Percentiles rank a stretch among this genome's conserved stretches.
phyloP scores from a whole-genome alignment of 1,140 invertebrate species.

The Pteromalus puparum region DNA sequence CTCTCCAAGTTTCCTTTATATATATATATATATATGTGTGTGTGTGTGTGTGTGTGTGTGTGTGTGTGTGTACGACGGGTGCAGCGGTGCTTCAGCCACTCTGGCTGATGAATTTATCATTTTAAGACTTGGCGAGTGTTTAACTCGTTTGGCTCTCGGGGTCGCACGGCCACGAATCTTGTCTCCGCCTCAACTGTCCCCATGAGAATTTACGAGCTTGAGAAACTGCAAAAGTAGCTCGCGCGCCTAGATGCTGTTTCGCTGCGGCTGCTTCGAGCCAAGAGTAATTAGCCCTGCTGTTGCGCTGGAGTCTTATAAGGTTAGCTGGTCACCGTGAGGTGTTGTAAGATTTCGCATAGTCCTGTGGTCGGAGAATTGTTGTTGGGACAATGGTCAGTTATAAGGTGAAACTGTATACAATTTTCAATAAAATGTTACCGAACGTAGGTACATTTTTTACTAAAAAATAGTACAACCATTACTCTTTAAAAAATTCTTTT shows the following conservation, averaged over 20 bases:
- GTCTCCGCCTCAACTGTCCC: slow-evolving; percentile 29
- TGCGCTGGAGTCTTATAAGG: slow-evolving; percentile 14
- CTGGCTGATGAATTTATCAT: slow-evolving; percentile 51
- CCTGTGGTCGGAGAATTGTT: neutral
- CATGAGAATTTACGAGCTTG: slow-evolving; percentile 43
- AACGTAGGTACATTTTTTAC: no score
- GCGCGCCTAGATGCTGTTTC: neutral
- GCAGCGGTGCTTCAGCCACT: neutral
- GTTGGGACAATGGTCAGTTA: no score
- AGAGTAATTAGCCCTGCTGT: slow-evolving; percentile 43
- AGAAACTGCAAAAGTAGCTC: slow-evolving; percentile 6
- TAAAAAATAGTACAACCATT: no score
- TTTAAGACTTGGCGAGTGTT: slow-evolving; percentile 47
- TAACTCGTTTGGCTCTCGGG: slow-evolving; percentile 23
- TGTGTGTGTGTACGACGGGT: neutral
- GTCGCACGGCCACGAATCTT: slow-evolving; percentile 35
- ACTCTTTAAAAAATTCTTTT: no score
- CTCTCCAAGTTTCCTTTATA: no score
- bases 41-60: neutral
- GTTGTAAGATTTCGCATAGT: neutral
- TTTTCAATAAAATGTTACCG: no score
- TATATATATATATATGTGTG: no score
- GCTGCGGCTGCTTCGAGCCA: neutral
- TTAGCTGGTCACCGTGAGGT: neutral
- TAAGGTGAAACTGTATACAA: no score